Conservation (phyloP, 2,113 vertebrate species). For the Catagonus wagneri region DNA sequence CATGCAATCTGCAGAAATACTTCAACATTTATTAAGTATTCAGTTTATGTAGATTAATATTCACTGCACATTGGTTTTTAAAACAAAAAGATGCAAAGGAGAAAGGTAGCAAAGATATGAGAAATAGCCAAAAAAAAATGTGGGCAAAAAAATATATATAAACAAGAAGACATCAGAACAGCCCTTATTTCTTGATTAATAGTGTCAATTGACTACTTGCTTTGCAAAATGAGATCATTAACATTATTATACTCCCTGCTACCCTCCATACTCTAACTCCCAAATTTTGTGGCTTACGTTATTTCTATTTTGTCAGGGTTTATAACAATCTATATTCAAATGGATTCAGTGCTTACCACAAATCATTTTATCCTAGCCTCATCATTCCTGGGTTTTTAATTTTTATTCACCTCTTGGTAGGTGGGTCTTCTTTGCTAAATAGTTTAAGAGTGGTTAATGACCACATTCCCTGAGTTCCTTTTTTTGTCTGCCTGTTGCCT, state of each 20-base stretch:
- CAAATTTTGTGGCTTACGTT: slow-evolving; percentile 23
- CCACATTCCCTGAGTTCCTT: neutral
- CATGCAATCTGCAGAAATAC: slow-evolving; percentile 43
- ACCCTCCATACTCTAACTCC: neutral
- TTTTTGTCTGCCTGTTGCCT: neutral
- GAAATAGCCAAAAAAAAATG: slow-evolving; percentile 16
- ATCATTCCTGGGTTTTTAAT: neutral
- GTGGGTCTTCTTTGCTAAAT: slow-evolving; percentile 1
- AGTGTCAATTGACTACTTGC: neutral
- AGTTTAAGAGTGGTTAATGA: slow-evolving; percentile 25
- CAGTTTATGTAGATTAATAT: slow-evolving; percentile 51
- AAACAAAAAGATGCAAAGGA: neutral
- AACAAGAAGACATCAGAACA: slow-evolving; percentile 39
- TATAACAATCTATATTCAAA: slow-evolving; percentile 27
- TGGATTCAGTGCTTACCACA: neutral
- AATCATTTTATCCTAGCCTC: neutral
- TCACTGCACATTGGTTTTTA: neutral
- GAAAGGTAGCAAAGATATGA: slow-evolving; percentile 38
- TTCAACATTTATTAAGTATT: slow-evolving; percentile 60
- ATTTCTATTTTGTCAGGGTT: neutral
- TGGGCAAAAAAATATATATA: neutral
- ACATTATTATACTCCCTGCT: neutral
- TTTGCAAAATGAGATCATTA: slow-evolving; percentile 34
- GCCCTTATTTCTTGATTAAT: slow-evolving; percentile 19
- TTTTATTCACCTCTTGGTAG: neutral